Evolutionary conservation across 2,113 vertebrate species (phyloP).

Genomic region (Ameiurus melas): DNA sequence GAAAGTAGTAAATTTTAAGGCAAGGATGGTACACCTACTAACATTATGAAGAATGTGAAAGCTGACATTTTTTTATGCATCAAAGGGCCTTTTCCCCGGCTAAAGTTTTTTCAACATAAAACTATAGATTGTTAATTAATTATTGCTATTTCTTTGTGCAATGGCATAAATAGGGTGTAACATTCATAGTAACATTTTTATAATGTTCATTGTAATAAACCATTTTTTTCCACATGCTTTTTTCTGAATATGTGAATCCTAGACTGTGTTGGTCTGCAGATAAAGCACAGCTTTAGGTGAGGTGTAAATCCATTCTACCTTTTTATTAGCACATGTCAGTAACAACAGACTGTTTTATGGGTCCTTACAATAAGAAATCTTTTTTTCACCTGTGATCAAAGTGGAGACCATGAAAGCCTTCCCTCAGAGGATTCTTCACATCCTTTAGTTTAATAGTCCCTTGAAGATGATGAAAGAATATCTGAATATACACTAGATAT

Average conservation of each 20-base stretch:
- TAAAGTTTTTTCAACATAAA: neutral
- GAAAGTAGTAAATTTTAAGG: neutral
- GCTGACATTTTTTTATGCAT: neutral
- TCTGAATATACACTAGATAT: neutral
- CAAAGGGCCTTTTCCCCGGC: neutral
- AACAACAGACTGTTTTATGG: neutral
- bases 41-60: neutral
- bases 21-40: neutral
- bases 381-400: slow-evolving; percentile 28
- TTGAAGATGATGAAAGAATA: slow-evolving; percentile 43
- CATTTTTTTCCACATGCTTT: neutral
- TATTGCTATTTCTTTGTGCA: neutral
- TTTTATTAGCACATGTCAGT: neutral
- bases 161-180: neutral
- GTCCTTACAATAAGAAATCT: neutral
- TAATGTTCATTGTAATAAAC: neutral
- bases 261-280: neutral
- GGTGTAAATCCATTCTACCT: neutral
- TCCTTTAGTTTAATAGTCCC: neutral
- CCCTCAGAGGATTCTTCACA: slow-evolving; percentile 20
- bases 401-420: slow-evolving; percentile 3
- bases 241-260: neutral
- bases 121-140: neutral
- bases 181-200: neutral
- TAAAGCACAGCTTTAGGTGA: neutral